phyloP scores from a whole-genome alignment of 2,113 vertebrate species.

The Rhea americana region DNA sequence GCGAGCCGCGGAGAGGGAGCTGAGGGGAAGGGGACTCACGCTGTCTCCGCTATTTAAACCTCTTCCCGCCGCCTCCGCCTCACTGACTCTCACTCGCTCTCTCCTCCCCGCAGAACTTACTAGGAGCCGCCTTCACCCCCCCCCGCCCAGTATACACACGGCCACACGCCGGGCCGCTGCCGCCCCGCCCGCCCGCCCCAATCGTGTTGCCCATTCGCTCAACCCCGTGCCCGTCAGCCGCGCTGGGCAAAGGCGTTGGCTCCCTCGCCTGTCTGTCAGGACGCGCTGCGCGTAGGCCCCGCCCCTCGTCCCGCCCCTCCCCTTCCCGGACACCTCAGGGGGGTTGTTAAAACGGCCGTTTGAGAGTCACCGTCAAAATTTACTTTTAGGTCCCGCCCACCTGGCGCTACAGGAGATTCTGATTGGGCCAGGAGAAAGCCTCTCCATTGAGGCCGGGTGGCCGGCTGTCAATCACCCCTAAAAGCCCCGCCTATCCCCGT shows the following conservation, averaged over 20 bases:
- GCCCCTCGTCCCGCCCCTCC: background rate
- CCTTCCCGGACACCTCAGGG: background rate
- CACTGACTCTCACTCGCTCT: slow-evolving; percentile 48
- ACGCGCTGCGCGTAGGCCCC: fast-evolving
- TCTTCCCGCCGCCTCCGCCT: slow-evolving; percentile 61
- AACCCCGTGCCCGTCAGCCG: fast-evolving
- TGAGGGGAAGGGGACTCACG: background rate
- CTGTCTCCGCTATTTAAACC: slow-evolving; percentile 58
- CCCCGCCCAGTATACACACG: background rate
- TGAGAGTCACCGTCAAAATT: slow-evolving; percentile 37
- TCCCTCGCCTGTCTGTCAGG: fast-evolving
- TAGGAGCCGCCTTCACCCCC: background rate
- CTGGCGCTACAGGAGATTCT: fast-evolving
- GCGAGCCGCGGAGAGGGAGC: background rate
- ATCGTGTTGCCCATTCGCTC: background rate
- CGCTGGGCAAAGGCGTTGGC: fast-evolving
- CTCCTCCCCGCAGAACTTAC: slow-evolving; percentile 54
- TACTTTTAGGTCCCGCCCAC: slow-evolving; percentile 37
- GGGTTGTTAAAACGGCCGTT: slow-evolving; percentile 25
- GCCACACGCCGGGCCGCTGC: background rate
- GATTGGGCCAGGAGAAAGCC: background rate
- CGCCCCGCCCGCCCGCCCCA: background rate
- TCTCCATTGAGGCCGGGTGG: background rate
- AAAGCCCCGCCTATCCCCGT: background rate
- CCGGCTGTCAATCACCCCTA: fast-evolving